These are phyloP conservation scores for Serripes groenlandicus DNA, from an alignment of 2,888 invertebrate species.

Conservation along the genomic window DNA sequence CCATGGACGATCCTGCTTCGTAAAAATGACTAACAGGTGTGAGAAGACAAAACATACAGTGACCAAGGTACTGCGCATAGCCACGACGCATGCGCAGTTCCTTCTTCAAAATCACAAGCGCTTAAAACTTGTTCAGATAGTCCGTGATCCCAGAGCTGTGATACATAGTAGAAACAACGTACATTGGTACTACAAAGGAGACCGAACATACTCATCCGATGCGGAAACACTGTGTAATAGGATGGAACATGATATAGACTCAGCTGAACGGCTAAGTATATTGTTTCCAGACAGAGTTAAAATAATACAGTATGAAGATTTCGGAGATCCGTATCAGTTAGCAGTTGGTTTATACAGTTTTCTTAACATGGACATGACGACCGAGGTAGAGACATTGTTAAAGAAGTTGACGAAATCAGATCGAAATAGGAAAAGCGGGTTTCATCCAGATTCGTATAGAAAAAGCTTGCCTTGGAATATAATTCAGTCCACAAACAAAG, in stretches of 20 bases:
- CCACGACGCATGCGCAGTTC: not conserved
- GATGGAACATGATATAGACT: not conserved
- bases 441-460: conserved; percentile 13
- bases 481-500: not conserved
- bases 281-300: conserved; percentile 26
- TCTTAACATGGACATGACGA: conserved; percentile 21
- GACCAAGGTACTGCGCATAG: not conserved
- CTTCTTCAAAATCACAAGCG: conserved; percentile 3
- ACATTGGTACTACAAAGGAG: not conserved
- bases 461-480: not conserved
- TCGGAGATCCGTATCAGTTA: conserved; percentile 28
- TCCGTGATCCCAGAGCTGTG: not conserved
- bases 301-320: conserved; percentile 40
- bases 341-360: conserved; percentile 26
- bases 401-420: no score
- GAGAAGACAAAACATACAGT: not conserved
- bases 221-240: not conserved
- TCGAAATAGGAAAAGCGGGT: not conserved
- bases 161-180: not conserved
- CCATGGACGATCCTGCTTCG: no score
- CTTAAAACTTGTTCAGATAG: not conserved
- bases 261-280: not conserved
- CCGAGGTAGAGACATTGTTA: no score
- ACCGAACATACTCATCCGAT: not conserved
- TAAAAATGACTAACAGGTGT: not conserved